Percentiles rank a stretch among this genome's conserved stretches.
phyloP scores from a whole-genome alignment of 2,888 invertebrate genomes.

The Caenorhabditis panamensis region DNA sequence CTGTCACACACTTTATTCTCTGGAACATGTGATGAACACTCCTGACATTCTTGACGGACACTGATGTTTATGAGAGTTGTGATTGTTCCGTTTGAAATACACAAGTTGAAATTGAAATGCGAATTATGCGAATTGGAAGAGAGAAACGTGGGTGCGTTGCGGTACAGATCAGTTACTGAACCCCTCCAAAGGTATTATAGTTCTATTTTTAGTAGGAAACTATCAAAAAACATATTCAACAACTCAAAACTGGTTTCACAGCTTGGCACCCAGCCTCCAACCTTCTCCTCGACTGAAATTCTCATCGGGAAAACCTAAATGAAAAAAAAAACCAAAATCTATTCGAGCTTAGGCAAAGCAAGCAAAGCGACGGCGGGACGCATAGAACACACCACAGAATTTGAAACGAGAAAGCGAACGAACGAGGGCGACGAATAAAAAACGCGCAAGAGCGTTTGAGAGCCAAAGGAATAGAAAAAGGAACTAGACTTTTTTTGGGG shows the following conservation, averaged over 20 bases:
- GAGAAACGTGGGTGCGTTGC: neutral
- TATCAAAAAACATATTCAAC: too few species aligned
- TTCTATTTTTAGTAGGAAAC: constrained; percentile 26
- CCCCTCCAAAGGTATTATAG: constrained; percentile 5
- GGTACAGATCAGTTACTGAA: constrained; percentile 10
- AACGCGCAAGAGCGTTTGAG: neutral
- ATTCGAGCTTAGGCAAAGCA: neutral
- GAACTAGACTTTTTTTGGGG: constrained; percentile 1
- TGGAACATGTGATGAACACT: constrained; percentile 22
- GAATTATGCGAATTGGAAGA: too few species aligned
- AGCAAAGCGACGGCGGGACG: neutral
- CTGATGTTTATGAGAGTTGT: neutral
- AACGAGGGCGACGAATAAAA: constrained; percentile 1
- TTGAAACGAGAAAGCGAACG: constrained; percentile 2
- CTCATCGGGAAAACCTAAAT: too few species aligned
- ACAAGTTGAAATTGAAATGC: too few species aligned
- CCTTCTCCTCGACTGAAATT: too few species aligned
- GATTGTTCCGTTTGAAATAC: too few species aligned
- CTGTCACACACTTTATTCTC: constrained; percentile 30
- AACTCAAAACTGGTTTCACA: neutral
- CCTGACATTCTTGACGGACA: constrained; percentile 16
- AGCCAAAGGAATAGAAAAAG: neutral
- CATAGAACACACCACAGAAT: constrained; percentile 8
- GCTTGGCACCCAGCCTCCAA: too few species aligned
- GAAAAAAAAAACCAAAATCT: too few species aligned